These are phyloP conservation scores for Neofelis nebulosa DNA, from an alignment of 2,113 vertebrate species.

Conservation along the genomic window DNA sequence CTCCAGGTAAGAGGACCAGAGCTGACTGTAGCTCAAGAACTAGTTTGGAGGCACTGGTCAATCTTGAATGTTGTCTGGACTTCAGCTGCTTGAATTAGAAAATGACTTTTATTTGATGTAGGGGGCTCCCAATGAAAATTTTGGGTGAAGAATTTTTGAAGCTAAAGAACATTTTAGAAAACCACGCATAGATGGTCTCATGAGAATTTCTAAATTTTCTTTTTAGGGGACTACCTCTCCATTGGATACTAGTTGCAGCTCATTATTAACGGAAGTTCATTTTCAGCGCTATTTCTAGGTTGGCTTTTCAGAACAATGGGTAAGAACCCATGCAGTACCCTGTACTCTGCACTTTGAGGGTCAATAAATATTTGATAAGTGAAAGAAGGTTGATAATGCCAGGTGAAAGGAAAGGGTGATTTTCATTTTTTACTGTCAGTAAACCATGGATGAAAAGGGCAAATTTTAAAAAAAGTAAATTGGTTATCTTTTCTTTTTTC, in stretches of 20 bases:
- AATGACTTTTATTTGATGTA: not conserved
- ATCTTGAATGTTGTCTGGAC: not conserved
- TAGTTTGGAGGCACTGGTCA: not conserved
- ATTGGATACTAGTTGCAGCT: not conserved
- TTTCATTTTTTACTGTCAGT: not conserved
- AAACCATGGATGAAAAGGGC: not conserved
- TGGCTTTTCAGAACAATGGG: not conserved
- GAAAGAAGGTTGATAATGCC: not conserved
- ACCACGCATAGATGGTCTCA: not conserved
- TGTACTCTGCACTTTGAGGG: not conserved
- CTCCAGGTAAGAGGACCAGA: not conserved
- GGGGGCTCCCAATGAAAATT: not conserved
- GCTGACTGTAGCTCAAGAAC: not conserved
- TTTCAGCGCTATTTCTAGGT: slow-evolving; percentile 3
- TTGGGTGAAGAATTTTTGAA: slow-evolving; percentile 28
- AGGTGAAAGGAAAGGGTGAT: not conserved
- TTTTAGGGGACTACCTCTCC: not conserved
- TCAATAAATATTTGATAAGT: slow-evolving; percentile 36
- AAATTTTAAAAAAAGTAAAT: not conserved
- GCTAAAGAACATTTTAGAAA: slow-evolving; percentile 44
- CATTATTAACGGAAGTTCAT: slow-evolving; percentile 21
- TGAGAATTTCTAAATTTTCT: slow-evolving; percentile 1
- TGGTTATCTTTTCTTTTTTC: not conserved
- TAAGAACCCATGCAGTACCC: not conserved
- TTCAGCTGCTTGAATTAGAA: not conserved